Evolutionary conservation across 2,113 vertebrate genomes (phyloP).

Genomic region (Laterallus jamaicensis): DNA sequence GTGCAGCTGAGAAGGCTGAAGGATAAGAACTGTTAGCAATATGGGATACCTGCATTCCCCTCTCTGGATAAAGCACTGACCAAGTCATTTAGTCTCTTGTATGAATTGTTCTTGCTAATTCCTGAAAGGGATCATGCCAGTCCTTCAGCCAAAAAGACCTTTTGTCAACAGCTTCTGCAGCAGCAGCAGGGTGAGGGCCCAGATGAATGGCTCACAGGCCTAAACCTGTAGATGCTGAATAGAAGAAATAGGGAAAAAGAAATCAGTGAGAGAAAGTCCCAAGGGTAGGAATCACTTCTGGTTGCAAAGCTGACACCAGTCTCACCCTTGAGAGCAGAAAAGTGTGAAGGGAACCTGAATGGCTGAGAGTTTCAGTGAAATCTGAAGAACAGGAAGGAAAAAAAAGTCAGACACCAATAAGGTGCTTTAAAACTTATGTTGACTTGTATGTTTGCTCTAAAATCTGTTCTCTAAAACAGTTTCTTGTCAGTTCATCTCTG

Average conservation of each 20-base stretch:
- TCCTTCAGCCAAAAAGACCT: not conserved
- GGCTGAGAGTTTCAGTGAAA: not conserved
- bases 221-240: not conserved
- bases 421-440: not conserved
- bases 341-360: not conserved
- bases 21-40: not conserved
- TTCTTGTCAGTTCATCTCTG: not conserved
- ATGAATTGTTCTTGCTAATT: not conserved
- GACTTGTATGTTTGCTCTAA: not conserved
- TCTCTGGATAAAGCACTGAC: not conserved
- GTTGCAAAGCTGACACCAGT: not conserved
- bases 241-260: not conserved
- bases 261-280: not conserved
- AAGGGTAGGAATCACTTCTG: not conserved
- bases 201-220: not conserved
- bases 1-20: not conserved
- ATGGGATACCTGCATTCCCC: not conserved
- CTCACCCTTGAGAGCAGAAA: not conserved
- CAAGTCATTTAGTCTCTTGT: not conserved
- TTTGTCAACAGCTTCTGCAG: not conserved
- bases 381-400: not conserved
- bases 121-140: not conserved
- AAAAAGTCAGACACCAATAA: not conserved
- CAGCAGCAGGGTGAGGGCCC: not conserved
- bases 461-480: not conserved